Conservation (phyloP, 2,888 invertebrate genomes). For the Dichetophora obliterata region DNA sequence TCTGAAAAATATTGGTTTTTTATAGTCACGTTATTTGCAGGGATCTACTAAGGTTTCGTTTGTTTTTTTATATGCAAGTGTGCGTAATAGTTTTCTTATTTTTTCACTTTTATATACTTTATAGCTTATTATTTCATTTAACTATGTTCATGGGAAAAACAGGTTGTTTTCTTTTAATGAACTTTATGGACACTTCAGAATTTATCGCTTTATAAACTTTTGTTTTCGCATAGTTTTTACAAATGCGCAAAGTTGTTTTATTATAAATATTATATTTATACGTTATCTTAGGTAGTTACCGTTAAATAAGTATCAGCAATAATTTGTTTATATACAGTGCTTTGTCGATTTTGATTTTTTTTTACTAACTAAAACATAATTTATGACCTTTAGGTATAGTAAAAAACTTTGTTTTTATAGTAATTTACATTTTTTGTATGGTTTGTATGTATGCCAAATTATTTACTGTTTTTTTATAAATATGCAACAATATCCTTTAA, state of each 20-base stretch:
- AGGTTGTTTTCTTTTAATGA: slow-evolving; percentile 22
- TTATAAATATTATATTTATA: slow-evolving; percentile 29
- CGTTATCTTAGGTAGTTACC: slow-evolving; percentile 9
- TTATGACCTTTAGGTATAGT: too few relatives aligned
- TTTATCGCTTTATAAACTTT: slow-evolving; percentile 41
- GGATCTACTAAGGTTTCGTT: too few relatives aligned
- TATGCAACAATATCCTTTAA: slow-evolving; percentile 33
- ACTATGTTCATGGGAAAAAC: slow-evolving; percentile 22
- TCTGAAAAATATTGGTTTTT: too few relatives aligned
- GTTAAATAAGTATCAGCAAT: slow-evolving; percentile 44
- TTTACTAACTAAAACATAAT: not conserved
- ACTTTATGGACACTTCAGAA: slow-evolving; percentile 45
- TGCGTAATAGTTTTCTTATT: not conserved
- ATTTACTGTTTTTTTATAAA: slow-evolving; percentile 21
- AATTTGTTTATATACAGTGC: slow-evolving; percentile 42
- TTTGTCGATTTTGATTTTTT: slow-evolving; percentile 3
- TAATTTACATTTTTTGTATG: too few relatives aligned
- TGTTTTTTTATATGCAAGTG: slow-evolving; percentile 1
- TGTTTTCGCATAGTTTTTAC: slow-evolving; percentile 31
- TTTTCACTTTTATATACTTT: slow-evolving; percentile 3
- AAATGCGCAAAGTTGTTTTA: slow-evolving; percentile 7
- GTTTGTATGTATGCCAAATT: not conserved
- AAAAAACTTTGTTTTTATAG: too few relatives aligned
- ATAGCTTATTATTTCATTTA: not conserved
- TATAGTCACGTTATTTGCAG: too few relatives aligned